phyloP scores from a whole-genome alignment of 2,888 invertebrate genomes.

The Sesamia inferens region DNA sequence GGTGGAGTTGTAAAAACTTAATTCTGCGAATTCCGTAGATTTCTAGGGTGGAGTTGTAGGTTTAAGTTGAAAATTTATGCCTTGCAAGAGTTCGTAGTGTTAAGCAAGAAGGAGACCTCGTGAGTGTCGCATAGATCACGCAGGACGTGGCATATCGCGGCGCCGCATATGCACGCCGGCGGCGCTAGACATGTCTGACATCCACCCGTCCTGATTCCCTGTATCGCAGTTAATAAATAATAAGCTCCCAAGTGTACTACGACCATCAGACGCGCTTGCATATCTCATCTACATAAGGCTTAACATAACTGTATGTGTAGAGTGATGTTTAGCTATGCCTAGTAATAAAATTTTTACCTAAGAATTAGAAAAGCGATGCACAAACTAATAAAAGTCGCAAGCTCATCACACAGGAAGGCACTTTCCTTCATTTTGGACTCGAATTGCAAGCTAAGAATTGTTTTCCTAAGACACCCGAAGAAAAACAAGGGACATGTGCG shows the following conservation, averaged over 20 bases:
- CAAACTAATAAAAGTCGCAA: slow-evolving; percentile 41
- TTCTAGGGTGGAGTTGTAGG: slow-evolving; percentile 81
- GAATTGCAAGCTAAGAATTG: slow-evolving; percentile 46
- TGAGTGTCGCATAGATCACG: slow-evolving; percentile 85
- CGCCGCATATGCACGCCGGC: slow-evolving; percentile 77
- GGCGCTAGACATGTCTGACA: slow-evolving; percentile 50
- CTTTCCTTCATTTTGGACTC: slow-evolving; percentile 41
- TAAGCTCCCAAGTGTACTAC: slow-evolving; percentile 48
- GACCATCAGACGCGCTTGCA: slow-evolving; percentile 30
- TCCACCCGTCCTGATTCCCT: slow-evolving; percentile 53
- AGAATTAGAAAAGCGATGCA: slow-evolving; percentile 29
- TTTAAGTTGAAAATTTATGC: slow-evolving; percentile 86
- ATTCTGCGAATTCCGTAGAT: slow-evolving; percentile 82
- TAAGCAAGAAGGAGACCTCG: slow-evolving; percentile 83
- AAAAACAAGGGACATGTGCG: slow-evolving; percentile 60
- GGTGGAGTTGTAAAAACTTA: slow-evolving; percentile 83
- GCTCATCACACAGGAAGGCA: slow-evolving; percentile 45
- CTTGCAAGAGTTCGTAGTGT: slow-evolving; percentile 80
- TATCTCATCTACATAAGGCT: slow-evolving; percentile 2
- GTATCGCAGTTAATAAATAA: slow-evolving; percentile 60
- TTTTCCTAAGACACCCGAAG: slow-evolving; percentile 43
- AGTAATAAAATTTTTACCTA: slow-evolving; percentile 13
- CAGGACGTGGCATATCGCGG: slow-evolving; percentile 83
- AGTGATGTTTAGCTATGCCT: slow-evolving; percentile 1
- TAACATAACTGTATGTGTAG: slow-evolving; percentile 2